phyloP scores from a whole-genome alignment of 2,888 invertebrate species.

The Belgica antarctica region DNA sequence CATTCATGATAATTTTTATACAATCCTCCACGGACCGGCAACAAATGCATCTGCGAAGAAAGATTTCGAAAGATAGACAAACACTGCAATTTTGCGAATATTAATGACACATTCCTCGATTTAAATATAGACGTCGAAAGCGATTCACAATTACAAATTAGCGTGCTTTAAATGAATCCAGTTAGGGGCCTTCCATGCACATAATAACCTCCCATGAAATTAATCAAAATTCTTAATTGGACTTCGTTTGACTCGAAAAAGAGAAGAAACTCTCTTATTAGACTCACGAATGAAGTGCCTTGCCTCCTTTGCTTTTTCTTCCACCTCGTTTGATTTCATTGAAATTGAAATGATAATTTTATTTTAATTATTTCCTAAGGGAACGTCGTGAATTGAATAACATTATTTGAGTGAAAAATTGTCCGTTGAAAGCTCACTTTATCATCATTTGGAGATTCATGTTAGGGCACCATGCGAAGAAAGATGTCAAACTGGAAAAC shows the following conservation, averaged over 20 bases:
- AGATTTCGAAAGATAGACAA: neutral
- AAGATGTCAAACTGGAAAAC: too few relatives aligned
- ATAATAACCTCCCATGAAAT: conserved; percentile 16
- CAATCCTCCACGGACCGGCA: conserved; percentile 1
- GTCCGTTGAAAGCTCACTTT: conserved; percentile 19
- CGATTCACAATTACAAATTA: conserved; percentile 20
- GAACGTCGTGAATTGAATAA: conserved; percentile 35
- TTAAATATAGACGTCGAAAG: conserved; percentile 13
- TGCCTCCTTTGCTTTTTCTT: neutral
- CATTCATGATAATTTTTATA: conserved; percentile 1
- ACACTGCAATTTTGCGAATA: neutral
- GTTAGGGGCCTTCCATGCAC: conserved; percentile 12
- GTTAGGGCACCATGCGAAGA: too few relatives aligned
- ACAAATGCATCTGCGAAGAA: neutral
- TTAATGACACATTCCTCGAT: conserved; percentile 12
- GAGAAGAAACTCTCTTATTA: conserved; percentile 13
- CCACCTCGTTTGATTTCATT: neutral
- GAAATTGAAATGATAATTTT: conserved; percentile 21
- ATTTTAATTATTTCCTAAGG: conserved; percentile 35
- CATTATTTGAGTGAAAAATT: conserved; percentile 27
- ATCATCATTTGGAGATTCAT: neutral
- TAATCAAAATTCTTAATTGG: conserved; percentile 28
- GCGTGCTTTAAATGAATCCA: neutral
- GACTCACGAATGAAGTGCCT: conserved; percentile 4
- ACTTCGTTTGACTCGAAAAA: conserved; percentile 2